phyloP scores from a whole-genome alignment of 2,888 invertebrate genomes.

The Mayetiola destructor region DNA sequence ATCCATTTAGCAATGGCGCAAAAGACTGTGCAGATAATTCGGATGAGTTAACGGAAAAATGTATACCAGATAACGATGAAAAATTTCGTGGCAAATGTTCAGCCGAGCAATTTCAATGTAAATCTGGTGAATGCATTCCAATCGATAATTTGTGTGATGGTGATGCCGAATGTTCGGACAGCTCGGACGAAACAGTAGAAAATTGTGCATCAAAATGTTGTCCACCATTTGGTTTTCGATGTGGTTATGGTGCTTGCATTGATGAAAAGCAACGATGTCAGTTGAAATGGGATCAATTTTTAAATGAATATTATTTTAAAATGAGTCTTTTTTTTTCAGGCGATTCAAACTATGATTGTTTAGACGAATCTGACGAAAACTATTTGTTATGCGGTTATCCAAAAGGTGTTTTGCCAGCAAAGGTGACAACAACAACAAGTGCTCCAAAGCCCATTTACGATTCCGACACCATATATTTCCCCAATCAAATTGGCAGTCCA shows the following conservation, averaged over 20 bases:
- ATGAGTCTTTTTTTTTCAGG: no score
- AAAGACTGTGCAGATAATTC: conserved; percentile 18
- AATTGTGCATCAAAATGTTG: conserved; percentile 33
- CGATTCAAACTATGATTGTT: background rate
- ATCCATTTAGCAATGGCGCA: conserved; percentile 22
- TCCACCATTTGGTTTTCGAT: conserved; percentile 32
- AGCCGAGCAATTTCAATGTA: conserved; percentile 13
- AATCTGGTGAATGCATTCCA: conserved; percentile 17
- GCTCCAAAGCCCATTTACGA: background rate
- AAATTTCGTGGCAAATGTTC: conserved; percentile 6
- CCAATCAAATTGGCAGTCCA: background rate
- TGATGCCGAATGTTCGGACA: conserved; percentile 20
- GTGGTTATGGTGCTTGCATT: conserved; percentile 27
- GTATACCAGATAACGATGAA: background rate
- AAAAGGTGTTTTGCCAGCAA: background rate
- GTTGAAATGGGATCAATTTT: background rate
- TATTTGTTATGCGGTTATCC: conserved; percentile 9
- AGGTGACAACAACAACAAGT: background rate
- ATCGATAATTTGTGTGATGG: conserved; percentile 29
- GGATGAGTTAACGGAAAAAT: conserved; percentile 5
- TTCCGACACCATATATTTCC: background rate
- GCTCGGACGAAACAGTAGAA: conserved; percentile 20
- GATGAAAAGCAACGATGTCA: conserved; percentile 19
- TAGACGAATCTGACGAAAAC: conserved; percentile 23
- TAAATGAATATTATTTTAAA: background rate